Evolutionary conservation across 1,140 invertebrate genomes (phyloP).

Genomic region (Drosophila sucinea): DNA sequence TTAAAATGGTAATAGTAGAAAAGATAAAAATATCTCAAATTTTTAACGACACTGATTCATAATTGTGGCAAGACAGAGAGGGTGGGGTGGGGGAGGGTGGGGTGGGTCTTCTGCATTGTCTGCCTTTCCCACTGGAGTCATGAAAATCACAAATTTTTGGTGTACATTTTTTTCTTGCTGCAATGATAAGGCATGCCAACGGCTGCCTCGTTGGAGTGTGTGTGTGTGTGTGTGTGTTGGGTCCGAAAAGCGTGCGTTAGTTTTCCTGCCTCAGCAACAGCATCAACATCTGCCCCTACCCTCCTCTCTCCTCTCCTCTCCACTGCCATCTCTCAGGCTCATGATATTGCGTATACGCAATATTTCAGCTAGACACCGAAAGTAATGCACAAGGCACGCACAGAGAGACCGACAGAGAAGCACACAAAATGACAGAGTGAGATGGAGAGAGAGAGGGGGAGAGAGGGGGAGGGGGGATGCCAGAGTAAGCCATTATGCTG

Average conservation of each 20-base stretch:
- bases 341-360: slow-evolving; percentile 69
- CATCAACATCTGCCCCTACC: slow-evolving; percentile 5
- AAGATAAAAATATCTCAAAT: not conserved
- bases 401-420: slow-evolving; percentile 11
- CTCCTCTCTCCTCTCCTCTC: slow-evolving; percentile 1
- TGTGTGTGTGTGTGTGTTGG: not conserved
- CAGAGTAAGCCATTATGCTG: slow-evolving; percentile 60
- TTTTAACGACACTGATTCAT: not conserved
- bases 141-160: slow-evolving; percentile 42
- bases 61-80: not conserved
- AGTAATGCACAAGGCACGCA: slow-evolving; percentile 64
- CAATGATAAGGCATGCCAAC: slow-evolving; percentile 3
- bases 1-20: not conserved
- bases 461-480: not conserved
- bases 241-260: slow-evolving; percentile 60
- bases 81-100: not conserved
- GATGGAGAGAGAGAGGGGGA: no score
- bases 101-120: slow-evolving; percentile 1
- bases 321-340: not conserved
- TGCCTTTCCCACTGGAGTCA: slow-evolving; percentile 30
- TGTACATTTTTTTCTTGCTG: slow-evolving; percentile 16
- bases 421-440: not conserved
- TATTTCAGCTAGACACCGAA: slow-evolving; percentile 58
- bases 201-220: not conserved
- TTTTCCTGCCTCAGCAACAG: slow-evolving; percentile 38